phyloP scores from a whole-genome alignment of 1,140 invertebrate genomes.

The Ruditapes philippinarum region DNA sequence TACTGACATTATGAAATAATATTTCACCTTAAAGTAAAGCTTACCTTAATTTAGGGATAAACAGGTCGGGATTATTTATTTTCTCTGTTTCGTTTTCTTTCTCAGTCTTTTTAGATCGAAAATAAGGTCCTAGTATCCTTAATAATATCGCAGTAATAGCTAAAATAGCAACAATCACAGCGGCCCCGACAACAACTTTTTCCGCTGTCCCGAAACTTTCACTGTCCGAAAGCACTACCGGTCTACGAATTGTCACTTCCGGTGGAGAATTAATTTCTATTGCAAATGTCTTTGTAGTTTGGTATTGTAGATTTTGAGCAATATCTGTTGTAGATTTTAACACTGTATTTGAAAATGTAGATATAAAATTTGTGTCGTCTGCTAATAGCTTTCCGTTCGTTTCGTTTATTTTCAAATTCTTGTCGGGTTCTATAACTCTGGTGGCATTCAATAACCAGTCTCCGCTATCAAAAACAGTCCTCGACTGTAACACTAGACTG shows the following conservation, averaged over 20 bases:
- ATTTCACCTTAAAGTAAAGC: too few species aligned
- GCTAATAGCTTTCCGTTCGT: not conserved
- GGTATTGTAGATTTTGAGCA: constrained; percentile 44
- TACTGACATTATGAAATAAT: too few species aligned
- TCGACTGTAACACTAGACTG: not conserved
- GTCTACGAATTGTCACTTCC: constrained; percentile 32
- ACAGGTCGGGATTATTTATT: not conserved
- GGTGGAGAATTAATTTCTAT: not conserved
- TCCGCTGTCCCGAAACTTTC: constrained; percentile 4
- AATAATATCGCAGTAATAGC: not conserved
- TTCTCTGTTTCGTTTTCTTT: not conserved
- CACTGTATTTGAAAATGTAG: not conserved
- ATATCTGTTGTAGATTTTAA: constrained; percentile 42
- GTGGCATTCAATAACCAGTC: not conserved
- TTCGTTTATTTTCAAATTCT: not conserved
- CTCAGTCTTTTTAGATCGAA: not conserved
- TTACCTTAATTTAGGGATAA: constrained; percentile 24
- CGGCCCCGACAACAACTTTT: constrained; percentile 22
- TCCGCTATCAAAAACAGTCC: not conserved
- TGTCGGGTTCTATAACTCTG: not conserved
- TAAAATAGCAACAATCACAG: not conserved
- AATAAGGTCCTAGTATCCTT: not conserved
- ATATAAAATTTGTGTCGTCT: too few species aligned
- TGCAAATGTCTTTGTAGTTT: not conserved
- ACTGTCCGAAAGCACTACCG: not conserved